Conservation (phyloP, 2,888 invertebrate species). For the Drosophila vallismaia region DNA sequence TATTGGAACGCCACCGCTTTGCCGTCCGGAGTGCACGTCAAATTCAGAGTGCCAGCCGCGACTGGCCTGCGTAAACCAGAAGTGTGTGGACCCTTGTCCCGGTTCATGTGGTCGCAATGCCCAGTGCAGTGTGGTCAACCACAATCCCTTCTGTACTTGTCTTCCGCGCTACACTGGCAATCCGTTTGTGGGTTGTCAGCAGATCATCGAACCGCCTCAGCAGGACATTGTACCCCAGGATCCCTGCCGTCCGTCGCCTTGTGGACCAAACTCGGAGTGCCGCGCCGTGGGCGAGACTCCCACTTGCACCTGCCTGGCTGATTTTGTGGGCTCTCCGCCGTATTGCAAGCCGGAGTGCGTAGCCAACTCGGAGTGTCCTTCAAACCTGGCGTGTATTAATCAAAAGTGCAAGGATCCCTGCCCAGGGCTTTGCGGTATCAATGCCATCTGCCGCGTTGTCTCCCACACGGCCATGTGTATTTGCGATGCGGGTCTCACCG, state of each 20-base stretch:
- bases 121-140: constrained; percentile 87
- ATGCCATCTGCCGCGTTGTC: constrained; percentile 89
- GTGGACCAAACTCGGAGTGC: constrained; percentile 90
- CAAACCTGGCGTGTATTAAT: constrained; percentile 89
- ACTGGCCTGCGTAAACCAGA: constrained; percentile 89
- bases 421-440: constrained; percentile 88
- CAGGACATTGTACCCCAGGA: constrained; percentile 82
- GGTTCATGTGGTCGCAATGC: constrained; percentile 87
- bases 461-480: constrained; percentile 90
- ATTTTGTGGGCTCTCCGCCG: constrained; percentile 89
- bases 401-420: constrained; percentile 91
- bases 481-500: constrained; percentile 87
- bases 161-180: constrained; percentile 88
- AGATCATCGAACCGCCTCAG: constrained; percentile 84
- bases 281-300: constrained; percentile 87
- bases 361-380: constrained; percentile 88
- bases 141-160: constrained; percentile 91
- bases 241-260: constrained; percentile 89
- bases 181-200: constrained; percentile 90
- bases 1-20: constrained; percentile 89
- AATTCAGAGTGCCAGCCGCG: constrained; percentile 88
- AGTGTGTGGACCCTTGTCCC: constrained; percentile 89
- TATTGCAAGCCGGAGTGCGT: constrained; percentile 90
- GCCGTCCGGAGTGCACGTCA: constrained; percentile 89
- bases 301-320: constrained; percentile 89